Base-by-base conservation (phyloP, 2,113 vertebrate species). In the Nanger granti region DNA sequence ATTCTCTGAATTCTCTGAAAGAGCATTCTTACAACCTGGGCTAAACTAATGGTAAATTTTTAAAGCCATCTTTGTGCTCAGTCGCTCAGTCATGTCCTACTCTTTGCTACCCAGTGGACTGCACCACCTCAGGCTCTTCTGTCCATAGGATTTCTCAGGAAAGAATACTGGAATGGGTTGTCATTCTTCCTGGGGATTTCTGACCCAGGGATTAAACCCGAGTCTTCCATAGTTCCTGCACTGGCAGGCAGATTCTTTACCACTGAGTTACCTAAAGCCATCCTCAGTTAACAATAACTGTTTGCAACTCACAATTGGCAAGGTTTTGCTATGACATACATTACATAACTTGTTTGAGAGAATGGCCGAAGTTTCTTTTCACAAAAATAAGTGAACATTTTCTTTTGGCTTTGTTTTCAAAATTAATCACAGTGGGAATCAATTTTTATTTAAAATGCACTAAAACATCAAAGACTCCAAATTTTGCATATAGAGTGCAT, bases 391-490 rank as follows among this genome's bases (percentile, higher is more conserved):
- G 62, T 22, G 24, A 85, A 24, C 2, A 31, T 73, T 98, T 97
- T 89, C 31, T 96, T 98, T 97, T 85, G 79, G 52, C 88, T 97
- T 97, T 88, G 52, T 98, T 98, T 97, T 95, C 92, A 98, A 98
- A 98, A 98, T 98, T 97, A 98, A 59, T 57, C 97, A 94, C 90
- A 88, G 69, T 7, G 97, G 98, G 98, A 98, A 97, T 93, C 94
- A 14, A 82, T 95, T 98, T 73, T 97, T 7, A 96, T 97, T 98
- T 95, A 95, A 93, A 87, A 97, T 97, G 82, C 96, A 95, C 44
- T 97, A 37, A 94, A 97, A 98, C 90, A 98, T 98, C 95, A 98
- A 98, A 98, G 87, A 12, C 34, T 96, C 44, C 34, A 92, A 29
- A 97, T 60, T 97, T 97, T 97, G 69, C 31, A 28, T 24, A 41